Percentiles rank a stretch among this genome's conserved stretches.
Conservation (phyloP, 2,797 vertebrate genomes). For the Semaprochilodus insignis region DNA sequence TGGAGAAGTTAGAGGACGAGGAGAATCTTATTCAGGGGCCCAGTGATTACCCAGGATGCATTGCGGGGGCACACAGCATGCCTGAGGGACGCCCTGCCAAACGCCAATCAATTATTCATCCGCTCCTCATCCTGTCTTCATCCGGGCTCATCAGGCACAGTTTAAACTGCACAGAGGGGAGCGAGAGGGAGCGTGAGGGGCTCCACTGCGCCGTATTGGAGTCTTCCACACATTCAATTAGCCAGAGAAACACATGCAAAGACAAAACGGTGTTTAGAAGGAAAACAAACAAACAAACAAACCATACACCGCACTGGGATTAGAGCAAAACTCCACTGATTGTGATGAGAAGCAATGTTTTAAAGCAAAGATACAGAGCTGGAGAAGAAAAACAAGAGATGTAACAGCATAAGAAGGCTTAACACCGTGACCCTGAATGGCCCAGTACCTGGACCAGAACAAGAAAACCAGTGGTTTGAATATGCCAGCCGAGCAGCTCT, state of each 20-base stretch:
- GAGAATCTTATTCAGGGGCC: slow-evolving; percentile 30
- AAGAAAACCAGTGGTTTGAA: too few species aligned
- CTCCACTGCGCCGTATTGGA: background rate
- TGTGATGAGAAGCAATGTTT: too few species aligned
- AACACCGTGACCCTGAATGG: too few species aligned
- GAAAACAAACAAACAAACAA: background rate
- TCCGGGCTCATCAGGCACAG: slow-evolving; percentile 53
- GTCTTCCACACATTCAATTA: slow-evolving; percentile 11
- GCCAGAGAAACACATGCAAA: background rate
- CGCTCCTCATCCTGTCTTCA: slow-evolving; percentile 54
- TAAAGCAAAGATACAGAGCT: too few species aligned
- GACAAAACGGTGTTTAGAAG: background rate
- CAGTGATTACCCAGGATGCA: slow-evolving; percentile 54
- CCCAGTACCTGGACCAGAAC: too few species aligned
- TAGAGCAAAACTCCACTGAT: background rate
- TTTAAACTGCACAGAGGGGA: slow-evolving; percentile 26
- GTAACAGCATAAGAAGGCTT: background rate
- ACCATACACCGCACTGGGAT: background rate
- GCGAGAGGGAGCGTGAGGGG: slow-evolving; percentile 13
- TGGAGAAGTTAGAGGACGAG: slow-evolving; percentile 38
- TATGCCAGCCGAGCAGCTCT: too few species aligned
- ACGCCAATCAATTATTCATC: slow-evolving; percentile 63
- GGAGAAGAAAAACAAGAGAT: background rate
- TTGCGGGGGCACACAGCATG: slow-evolving; percentile 50
- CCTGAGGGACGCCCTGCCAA: slow-evolving; percentile 58